Percentiles rank a stretch among this genome's conserved stretches.
Evolutionary conservation across 2,888 invertebrate species (phyloP).

Genomic region (Allacma fusca): DNA sequence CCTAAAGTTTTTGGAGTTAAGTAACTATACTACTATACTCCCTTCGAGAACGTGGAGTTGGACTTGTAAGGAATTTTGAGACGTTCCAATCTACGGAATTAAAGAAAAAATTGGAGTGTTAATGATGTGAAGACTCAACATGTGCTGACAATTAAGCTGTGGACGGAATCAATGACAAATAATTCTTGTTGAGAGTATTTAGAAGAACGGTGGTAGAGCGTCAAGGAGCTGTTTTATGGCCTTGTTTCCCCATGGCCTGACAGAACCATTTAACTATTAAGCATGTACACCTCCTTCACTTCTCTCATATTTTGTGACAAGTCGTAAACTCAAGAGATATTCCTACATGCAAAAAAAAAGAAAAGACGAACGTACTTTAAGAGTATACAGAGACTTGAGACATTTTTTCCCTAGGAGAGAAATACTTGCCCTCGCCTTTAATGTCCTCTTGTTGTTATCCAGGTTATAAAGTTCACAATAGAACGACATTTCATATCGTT

Average conservation of each 20-base stretch:
- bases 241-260: slow-evolving; percentile 21
- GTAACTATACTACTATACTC: not conserved
- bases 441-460: slow-evolving; percentile 18
- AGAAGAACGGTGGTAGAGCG: not conserved
- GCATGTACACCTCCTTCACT: not conserved
- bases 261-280: slow-evolving; percentile 23
- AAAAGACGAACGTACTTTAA: not conserved
- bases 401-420: not conserved
- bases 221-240: slow-evolving; percentile 28
- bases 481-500: not conserved
- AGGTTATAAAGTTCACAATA: slow-evolving; percentile 13
- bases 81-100: no score
- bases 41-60: not conserved
- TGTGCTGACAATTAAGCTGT: not conserved
- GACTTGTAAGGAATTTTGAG: no score
- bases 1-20: not conserved
- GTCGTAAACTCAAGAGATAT: slow-evolving; percentile 14
- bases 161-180: not conserved
- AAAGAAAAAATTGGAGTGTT: no score
- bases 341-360: not conserved
- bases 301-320: slow-evolving; percentile 18
- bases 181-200: no score
- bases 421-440: not conserved
- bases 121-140: no score
- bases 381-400: not conserved